Evolutionary conservation across 2,888 invertebrate genomes (phyloP), one percentile per base, ranked within the genome.

Genomic region (Liopterus haemorrhoidalis): DNA sequence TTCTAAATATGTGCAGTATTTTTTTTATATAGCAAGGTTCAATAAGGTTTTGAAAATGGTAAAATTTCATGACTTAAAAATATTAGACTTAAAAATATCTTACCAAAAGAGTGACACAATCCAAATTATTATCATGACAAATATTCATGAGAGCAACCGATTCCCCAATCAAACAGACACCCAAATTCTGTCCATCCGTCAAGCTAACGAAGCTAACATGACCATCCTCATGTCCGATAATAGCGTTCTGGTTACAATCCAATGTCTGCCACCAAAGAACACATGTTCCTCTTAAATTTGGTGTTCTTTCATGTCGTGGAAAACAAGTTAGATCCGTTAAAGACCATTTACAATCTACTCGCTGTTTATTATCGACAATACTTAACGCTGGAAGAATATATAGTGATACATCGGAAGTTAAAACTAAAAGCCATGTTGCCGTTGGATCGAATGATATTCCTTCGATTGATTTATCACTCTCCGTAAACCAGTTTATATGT

Each of bases 381-480:
- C 73, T 70, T 41, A 78, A 60, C 11, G 76, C 75, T 45, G 81
- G 81, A 28, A 81, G 64, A 52, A 81, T 75, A 56, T 74, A 78
- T 11, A 81, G 62, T 5, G 78, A 75, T 46, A 76, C 72, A 62
- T 80, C 78, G 15, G 70, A 58, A 49, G 72, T 72, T 73, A 50
- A 35, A 65, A 80, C 72, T 16, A 86, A 68, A 18, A 85, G 69
- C 85, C 86, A 86, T 28, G 81, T 79, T 41, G 88, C 89, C 47
- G 82, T 78, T 1, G 87, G 85, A 69, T 90, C 88, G 67, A 91
- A 90, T 64, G 88, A 87, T 64, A 89, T 71, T 60, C 81, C 81
- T 61, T 81, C 75, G 46, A 83, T 75, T 24, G 69, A 44, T 57
- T 68, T 68, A 35, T 58, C 57, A 24, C 58, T 59, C 44, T 67